phyloP scores from a whole-genome alignment of 2,797 vertebrate species.

The Pampus argenteus region DNA sequence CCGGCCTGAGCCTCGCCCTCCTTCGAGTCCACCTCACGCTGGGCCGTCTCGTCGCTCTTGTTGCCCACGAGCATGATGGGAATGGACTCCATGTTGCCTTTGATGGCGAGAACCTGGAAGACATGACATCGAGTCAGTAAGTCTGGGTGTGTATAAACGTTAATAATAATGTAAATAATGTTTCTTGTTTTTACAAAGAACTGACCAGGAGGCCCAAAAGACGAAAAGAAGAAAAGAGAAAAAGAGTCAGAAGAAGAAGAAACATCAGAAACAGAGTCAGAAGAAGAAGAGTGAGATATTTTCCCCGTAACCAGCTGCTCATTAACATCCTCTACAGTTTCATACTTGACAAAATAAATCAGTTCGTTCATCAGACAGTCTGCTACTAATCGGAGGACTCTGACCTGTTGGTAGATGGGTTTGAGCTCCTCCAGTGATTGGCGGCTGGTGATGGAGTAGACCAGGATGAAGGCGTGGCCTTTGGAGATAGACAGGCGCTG shows the following conservation, averaged over 20 bases:
- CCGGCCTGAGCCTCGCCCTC: constrained; percentile 91
- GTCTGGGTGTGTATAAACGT: too few species aligned
- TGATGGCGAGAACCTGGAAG: constrained; percentile 89
- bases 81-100: constrained; percentile 93
- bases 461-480: constrained; percentile 96
- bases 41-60: constrained; percentile 92
- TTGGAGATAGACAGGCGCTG: constrained; percentile 97
- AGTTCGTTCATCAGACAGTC: background rate
- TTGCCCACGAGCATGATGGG: constrained; percentile 97
- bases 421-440: constrained; percentile 96
- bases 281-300: too few species aligned
- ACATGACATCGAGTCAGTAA: background rate
- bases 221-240: too few species aligned
- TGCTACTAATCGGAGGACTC: constrained; percentile 14
- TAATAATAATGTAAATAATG: too few species aligned
- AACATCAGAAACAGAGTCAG: too few species aligned
- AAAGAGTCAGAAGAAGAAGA: too few species aligned
- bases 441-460: constrained; percentile 94
- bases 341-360: too few species aligned
- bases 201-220: too few species aligned
- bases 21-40: constrained; percentile 90
- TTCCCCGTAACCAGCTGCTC: too few species aligned
- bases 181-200: too few species aligned
- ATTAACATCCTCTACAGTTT: too few species aligned
- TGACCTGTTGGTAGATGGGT: constrained; percentile 95